phyloP scores from a whole-genome alignment of 2,888 invertebrate species.

The Oscheius myriophilus region DNA sequence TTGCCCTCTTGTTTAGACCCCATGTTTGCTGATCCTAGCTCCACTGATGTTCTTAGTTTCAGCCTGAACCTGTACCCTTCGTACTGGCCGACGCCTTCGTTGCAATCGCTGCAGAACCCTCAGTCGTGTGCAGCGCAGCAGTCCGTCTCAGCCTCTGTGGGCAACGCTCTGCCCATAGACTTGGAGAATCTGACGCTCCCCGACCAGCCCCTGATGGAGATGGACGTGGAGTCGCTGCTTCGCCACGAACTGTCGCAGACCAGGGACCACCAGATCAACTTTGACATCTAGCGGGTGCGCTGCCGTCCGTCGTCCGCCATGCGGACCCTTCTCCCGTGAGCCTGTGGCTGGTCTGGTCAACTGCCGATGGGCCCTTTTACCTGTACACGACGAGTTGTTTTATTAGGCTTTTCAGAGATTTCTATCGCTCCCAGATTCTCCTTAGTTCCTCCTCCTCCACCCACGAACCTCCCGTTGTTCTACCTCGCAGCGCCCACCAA shows the following conservation, averaged over 20 bases:
- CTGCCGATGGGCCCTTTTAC: slow-evolving; percentile 11
- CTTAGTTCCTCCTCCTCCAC: background rate
- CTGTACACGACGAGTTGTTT: slow-evolving; percentile 26
- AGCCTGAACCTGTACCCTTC: slow-evolving; percentile 17
- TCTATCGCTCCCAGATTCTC: slow-evolving; percentile 8
- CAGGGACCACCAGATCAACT: slow-evolving; percentile 53
- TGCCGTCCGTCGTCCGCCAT: slow-evolving; percentile 22
- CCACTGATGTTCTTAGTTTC: slow-evolving; percentile 10
- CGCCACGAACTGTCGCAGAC: slow-evolving; percentile 61
- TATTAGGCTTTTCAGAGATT: slow-evolving; percentile 21
- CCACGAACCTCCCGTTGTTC: slow-evolving; percentile 26
- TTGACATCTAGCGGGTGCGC: slow-evolving; percentile 47
- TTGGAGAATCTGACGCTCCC: slow-evolving; percentile 65
- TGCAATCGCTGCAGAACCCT: slow-evolving; percentile 30
- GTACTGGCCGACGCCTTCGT: slow-evolving; percentile 17
- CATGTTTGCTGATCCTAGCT: slow-evolving; percentile 12
- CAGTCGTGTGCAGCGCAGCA: slow-evolving; percentile 55
- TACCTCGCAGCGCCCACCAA: slow-evolving; percentile 28
- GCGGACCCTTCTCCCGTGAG: slow-evolving; percentile 4
- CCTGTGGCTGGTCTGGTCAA: slow-evolving; percentile 27
- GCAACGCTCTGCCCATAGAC: slow-evolving; percentile 60
- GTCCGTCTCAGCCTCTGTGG: slow-evolving; percentile 31
- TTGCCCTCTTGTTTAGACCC: no score
- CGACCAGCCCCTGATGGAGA: slow-evolving; percentile 57
- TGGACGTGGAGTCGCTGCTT: slow-evolving; percentile 65